Evolutionary conservation across 2,888 invertebrate genomes (phyloP).

Genomic region (Spodoptera exigua): DNA sequence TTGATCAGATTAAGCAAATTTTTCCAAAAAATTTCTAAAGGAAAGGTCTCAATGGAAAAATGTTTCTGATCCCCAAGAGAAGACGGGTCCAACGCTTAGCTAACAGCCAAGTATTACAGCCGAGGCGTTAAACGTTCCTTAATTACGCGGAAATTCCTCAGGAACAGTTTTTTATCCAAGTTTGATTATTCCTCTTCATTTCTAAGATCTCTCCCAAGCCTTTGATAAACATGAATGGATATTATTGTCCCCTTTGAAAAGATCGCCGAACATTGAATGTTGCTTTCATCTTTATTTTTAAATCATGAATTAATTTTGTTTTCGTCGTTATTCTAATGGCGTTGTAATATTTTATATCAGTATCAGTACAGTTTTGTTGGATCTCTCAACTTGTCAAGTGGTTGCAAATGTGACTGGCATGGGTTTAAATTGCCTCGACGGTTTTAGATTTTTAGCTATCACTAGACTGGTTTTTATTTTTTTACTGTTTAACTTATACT

Average conservation of each 20-base stretch:
- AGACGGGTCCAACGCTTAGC: slow-evolving; percentile 9
- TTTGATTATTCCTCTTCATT: slow-evolving; percentile 43
- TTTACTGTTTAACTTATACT: too few species aligned
- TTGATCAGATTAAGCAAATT: too few species aligned
- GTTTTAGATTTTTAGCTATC: too few species aligned
- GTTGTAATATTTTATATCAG: too few species aligned
- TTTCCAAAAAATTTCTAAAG: not conserved
- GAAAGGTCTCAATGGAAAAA: not conserved
- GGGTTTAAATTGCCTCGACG: too few species aligned
- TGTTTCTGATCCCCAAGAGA: slow-evolving; percentile 3
- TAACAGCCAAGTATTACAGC: slow-evolving; percentile 16
- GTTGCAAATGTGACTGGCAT: too few species aligned
- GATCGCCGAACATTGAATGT: slow-evolving; percentile 15
- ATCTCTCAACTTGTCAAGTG: too few species aligned
- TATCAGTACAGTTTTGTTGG: not conserved
- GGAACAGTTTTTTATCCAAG: slow-evolving; percentile 47
- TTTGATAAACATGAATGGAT: slow-evolving; percentile 40
- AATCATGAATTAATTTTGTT: slow-evolving; percentile 12
- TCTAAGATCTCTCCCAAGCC: slow-evolving; percentile 36
- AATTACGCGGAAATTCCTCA: slow-evolving; percentile 51
- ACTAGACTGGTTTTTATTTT: too few species aligned
- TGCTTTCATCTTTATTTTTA: slow-evolving; percentile 11
- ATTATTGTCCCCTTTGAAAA: slow-evolving; percentile 11
- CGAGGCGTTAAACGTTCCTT: slow-evolving; percentile 49
- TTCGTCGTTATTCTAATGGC: too few species aligned